Evolutionary conservation across 2,113 vertebrate species (phyloP).

Genomic region (Alosa alosa): DNA sequence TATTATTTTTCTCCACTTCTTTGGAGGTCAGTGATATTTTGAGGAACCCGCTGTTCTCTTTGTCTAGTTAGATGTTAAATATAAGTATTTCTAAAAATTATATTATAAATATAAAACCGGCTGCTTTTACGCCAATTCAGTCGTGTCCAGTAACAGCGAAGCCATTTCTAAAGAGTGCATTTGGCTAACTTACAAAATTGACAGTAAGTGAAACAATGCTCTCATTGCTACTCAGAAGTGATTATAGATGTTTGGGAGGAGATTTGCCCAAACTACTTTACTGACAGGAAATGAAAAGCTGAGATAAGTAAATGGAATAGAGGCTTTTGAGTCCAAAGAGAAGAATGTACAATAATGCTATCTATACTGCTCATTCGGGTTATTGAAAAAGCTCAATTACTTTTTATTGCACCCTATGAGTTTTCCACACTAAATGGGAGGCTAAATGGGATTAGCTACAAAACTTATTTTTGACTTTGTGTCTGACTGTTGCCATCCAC

Average conservation of each 20-base stretch:
- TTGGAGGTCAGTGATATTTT: background rate
- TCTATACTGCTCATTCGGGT: constrained; percentile 43
- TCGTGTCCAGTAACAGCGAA: background rate
- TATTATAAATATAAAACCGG: too few species aligned
- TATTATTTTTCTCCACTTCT: background rate
- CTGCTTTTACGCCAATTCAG: background rate
- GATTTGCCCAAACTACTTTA: constrained; percentile 35
- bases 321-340: background rate
- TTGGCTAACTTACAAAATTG: background rate
- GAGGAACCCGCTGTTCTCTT: background rate
- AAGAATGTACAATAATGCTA: constrained; percentile 50
- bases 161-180: background rate
- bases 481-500: background rate
- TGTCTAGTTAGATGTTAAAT: background rate
- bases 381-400: constrained; percentile 59
- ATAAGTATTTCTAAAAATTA: background rate
- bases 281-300: constrained; percentile 54
- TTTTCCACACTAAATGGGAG: constrained; percentile 27
- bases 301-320: constrained; percentile 45
- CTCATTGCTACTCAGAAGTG: background rate
- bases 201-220: background rate
- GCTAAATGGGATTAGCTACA: constrained; percentile 42
- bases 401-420: constrained; percentile 44
- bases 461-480: background rate
- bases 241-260: background rate